phyloP scores from a whole-genome alignment of 2,888 invertebrate species.

The Thysanoteuthis rhombus region DNA sequence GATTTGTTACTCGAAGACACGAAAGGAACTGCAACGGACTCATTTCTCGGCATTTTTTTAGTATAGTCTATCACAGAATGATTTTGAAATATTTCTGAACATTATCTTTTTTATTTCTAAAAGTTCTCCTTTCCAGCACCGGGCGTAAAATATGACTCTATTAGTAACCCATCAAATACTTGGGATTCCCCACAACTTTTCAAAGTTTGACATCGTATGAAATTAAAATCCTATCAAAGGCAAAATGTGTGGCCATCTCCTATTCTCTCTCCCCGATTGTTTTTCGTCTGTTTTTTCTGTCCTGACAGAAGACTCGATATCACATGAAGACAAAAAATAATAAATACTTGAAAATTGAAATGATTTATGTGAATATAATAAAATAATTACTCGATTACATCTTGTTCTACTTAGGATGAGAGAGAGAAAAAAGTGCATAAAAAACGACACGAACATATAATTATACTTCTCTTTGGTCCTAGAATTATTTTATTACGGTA shows the following conservation, averaged over 20 bases:
- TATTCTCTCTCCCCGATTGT: background rate
- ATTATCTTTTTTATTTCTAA: background rate
- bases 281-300: background rate
- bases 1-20: background rate
- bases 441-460: background rate
- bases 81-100: background rate
- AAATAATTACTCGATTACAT: background rate
- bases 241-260: background rate
- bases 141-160: background rate
- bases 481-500: background rate
- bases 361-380: background rate
- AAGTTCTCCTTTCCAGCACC: background rate
- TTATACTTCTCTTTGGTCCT: background rate
- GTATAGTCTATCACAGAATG: background rate
- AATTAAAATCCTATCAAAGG: background rate
- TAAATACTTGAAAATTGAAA: background rate
- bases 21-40: background rate
- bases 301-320: background rate
- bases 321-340: background rate
- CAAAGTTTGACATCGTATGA: background rate
- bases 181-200: background rate
- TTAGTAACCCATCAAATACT: background rate
- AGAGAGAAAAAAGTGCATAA: background rate
- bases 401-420: background rate
- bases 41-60: background rate